Percentiles rank a stretch among this genome's conserved stretches.
Evolutionary conservation across 2,888 invertebrate genomes (phyloP).

Genomic region (Ecliptopera silaceata): DNA sequence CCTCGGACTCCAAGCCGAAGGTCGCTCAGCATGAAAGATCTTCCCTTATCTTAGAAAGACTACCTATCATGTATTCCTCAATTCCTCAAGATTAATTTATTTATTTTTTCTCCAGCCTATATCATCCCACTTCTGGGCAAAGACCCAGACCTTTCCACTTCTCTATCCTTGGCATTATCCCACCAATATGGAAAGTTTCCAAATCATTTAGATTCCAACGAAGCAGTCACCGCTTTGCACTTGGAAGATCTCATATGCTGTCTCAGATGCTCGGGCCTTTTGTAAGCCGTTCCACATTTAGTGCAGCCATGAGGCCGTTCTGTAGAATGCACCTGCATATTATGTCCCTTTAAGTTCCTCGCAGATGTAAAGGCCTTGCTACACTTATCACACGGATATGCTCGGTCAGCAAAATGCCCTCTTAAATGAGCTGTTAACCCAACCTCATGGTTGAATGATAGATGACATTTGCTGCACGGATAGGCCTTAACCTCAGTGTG

Average conservation of each 20-base stretch:
- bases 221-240: conserved; percentile 5
- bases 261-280: conserved; percentile 10
- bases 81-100: too few relatives aligned
- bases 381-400: conserved; percentile 6
- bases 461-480: conserved; percentile 6
- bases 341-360: conserved; percentile 10
- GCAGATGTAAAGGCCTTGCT: conserved; percentile 10
- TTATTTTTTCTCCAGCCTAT: too few relatives aligned
- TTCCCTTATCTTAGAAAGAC: too few relatives aligned
- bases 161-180: too few relatives aligned
- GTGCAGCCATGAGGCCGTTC: conserved; percentile 4
- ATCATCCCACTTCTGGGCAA: too few relatives aligned
- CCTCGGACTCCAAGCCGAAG: too few relatives aligned
- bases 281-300: conserved; percentile 9
- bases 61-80: too few relatives aligned
- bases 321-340: conserved; percentile 8
- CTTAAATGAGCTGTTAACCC: conserved; percentile 7
- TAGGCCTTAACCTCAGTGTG: conserved; percentile 16
- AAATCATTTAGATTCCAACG: neutral
- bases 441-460: conserved; percentile 8
- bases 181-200: too few relatives aligned
- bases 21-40: too few relatives aligned
- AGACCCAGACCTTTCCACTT: too few relatives aligned
- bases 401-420: neutral
- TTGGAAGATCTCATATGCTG: conserved; percentile 12